Evolutionary conservation across 2,888 invertebrate species (phyloP).

Genomic region (Lypha dubia): DNA sequence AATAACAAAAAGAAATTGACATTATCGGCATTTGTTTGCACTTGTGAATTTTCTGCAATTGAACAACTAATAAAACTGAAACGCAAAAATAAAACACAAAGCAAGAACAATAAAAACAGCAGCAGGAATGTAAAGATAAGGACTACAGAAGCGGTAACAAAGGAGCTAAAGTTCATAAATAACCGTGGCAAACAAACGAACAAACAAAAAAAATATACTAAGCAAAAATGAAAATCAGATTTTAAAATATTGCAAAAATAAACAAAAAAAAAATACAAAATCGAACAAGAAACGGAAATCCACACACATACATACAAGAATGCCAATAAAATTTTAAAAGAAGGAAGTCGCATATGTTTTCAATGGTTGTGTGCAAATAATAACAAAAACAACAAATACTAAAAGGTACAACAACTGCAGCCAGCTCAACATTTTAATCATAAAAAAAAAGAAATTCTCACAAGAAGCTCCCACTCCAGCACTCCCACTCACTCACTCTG

Average conservation of each 20-base stretch:
- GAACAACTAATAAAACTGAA: constrained; percentile 78
- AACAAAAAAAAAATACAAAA: constrained; percentile 26
- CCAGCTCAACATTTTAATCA: neutral
- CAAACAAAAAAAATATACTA: constrained; percentile 5
- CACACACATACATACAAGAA: constrained; percentile 35
- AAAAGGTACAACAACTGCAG: constrained; percentile 19
- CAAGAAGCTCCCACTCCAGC: neutral
- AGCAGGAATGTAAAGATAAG: constrained; percentile 72
- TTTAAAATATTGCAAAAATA: constrained; percentile 54
- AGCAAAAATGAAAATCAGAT: constrained; percentile 58
- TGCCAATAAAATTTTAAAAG: constrained; percentile 2
- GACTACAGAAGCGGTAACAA: constrained; percentile 56
- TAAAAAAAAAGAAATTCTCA: neutral
- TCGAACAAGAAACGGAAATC: constrained; percentile 46
- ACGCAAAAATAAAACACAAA: constrained; percentile 67
- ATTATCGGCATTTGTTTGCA: constrained; percentile 79
- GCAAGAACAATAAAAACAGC: constrained; percentile 45
- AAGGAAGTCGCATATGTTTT: constrained; percentile 65
- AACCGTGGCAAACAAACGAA: constrained; percentile 59
- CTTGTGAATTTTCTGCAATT: constrained; percentile 79
- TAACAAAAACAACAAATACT: constrained; percentile 5
- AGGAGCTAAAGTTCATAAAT: constrained; percentile 68
- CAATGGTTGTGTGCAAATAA: constrained; percentile 56
- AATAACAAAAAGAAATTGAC: constrained; percentile 72
- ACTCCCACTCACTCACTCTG: neutral